Evolutionary conservation across 92 coral and sea anemone genomes (phyloP).

Genomic region (Umimayanthus chanpuru): DNA sequence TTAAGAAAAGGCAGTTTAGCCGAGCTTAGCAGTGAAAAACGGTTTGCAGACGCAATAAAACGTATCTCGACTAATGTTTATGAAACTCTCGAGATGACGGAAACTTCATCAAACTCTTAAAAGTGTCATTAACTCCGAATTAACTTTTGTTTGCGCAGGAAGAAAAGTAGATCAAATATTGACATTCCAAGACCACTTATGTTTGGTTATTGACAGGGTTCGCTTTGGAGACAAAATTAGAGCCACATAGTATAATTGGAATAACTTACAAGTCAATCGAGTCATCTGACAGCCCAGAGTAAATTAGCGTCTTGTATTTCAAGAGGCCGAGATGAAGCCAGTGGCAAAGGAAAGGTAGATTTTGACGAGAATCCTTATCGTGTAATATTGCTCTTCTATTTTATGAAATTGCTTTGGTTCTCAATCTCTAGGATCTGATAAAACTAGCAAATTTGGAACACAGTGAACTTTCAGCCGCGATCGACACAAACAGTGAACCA

Average conservation of each 20-base stretch:
- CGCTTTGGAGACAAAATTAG: constrained; percentile 3
- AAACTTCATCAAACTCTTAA: constrained; percentile 27
- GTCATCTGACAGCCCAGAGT: constrained; percentile 10
- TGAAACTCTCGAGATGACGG: constrained; percentile 32
- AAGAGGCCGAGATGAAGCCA: background rate
- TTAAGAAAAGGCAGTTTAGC: background rate
- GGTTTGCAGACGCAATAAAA: constrained; percentile 11
- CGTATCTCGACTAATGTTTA: background rate
- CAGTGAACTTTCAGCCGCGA: too few species aligned
- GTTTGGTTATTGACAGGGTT: background rate
- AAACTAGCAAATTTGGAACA: too few species aligned
- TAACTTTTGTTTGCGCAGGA: constrained; percentile 21
- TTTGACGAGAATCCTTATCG: background rate
- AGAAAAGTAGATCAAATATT: constrained; percentile 34
- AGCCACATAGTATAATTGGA: background rate
- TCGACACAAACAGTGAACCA: too few species aligned
- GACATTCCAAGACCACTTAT: constrained; percentile 30
- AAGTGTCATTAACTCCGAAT: constrained; percentile 40
- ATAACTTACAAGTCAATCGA: constrained; percentile 16
- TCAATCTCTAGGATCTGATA: too few species aligned
- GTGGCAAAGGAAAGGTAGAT: background rate
- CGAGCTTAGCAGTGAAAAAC: background rate
- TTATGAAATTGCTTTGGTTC: background rate
- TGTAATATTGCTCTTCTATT: background rate
- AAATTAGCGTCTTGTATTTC: background rate